Evolutionary conservation across 2,888 invertebrate species (phyloP), one percentile per base, ranked within the genome.

Genomic region (Plagiodera versicolora): DNA sequence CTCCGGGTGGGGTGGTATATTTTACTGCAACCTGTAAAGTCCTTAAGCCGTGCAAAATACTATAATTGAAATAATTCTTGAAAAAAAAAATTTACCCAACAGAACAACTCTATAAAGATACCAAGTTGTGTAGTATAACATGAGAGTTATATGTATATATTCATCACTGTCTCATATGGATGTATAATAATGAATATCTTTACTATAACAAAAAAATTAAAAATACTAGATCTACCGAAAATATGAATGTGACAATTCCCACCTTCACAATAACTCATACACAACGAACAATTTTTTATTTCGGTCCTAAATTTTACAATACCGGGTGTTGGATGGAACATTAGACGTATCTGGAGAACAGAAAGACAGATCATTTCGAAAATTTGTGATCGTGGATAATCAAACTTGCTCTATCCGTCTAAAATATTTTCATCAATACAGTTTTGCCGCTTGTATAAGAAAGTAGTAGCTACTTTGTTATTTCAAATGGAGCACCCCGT

Each of bases 181-280:
- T n/a, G 46, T 46, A 46, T 46, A 46, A 16, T 46, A 46, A 46
- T 46, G 10, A 46, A 46, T 17, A 46, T 46, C 46, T 46, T 17
- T 46, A 46, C 17, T 16, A 44, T n/a, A 46, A 9, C n/a, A 10
- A 17, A 16, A 5, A 16, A 17, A 46, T 46, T 17, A 46, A 16
- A 46, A 46, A 46, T 16, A 46, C 46, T 46, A 46, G 46, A 46
- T 46, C 46, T 46, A 46, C 46, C 46, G 46, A 46, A 46, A 46
- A 46, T 17, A 5, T 46, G 18, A 46, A 46, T 46, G 46, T 46
- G 17, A 46, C 18, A 16, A 16, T n/a, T 46, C 17, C 16, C 17
- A 17, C 17, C 9, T 28, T 17, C 5, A 44, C 5, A 44, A 44
- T 14, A 44, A 44, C 44, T 44, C 44, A 44, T 10, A 32, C 32